Base-by-base conservation (phyloP, 1,140 invertebrate species). In the Caenorhabditis briggsae region DNA sequence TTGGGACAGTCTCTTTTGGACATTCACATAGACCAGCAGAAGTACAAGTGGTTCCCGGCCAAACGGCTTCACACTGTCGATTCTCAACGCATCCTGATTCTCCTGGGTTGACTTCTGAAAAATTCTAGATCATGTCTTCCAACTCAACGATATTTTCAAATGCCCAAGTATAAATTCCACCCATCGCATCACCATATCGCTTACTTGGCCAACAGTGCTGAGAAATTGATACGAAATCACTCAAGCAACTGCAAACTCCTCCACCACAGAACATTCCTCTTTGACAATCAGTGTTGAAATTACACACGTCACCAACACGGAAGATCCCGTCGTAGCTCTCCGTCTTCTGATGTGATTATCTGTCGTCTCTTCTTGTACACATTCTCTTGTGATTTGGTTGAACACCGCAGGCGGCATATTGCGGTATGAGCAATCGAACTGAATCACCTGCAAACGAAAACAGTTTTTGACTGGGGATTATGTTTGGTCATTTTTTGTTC, bases 201-300 rank as follows among this genome's bases (percentile, higher is more conserved):
- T 20, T 82, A 92, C 91, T 91, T 59, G 89, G 91, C 91, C 91
- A 91, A 82, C 90, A 91, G 82, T 92, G 92, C 23, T 90, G 90
- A 6, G 90, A 48, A 55, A 91, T 91, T 2, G 91, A 90, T 6
- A 91, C 91, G 87, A 91, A 92, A 84, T 91, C 89, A n/a, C 90
- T 89, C 20, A 91, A 64, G 61, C 90, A 91, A 25, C 85, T 91
- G 50, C 90, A 91, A 14, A 88, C 82, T 7, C 90, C 91, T 48
- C 88, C 90, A 8, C 91, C 92, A 58, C 90, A 91, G 74, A 91
- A 91, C 90, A 92, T 91, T 74, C 90, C 90, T 41, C 89, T 84
- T 64, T 90, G 90, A 58, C 89, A 90, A 55, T 90, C 89, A 11
- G 89, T 90, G 50, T 84, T 90, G 58, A 90, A 90, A 53, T 70